Conservation (phyloP, 2,797 vertebrate species). For the Agapornis canus region DNA sequence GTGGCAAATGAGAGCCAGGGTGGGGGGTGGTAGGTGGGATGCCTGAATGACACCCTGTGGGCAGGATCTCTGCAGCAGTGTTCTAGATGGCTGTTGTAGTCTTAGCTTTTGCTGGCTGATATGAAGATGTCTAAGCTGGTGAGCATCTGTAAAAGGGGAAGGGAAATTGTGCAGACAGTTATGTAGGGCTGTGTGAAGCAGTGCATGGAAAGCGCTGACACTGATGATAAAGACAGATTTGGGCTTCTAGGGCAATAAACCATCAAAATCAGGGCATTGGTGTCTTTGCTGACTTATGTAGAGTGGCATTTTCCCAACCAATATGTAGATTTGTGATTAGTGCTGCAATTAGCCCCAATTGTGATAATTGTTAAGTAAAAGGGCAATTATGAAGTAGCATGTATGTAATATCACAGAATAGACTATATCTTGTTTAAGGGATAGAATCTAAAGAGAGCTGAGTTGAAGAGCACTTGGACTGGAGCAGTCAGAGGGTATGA, state of each 20-base stretch:
- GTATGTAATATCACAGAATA: neutral
- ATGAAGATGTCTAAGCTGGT: neutral
- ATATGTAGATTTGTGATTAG: neutral
- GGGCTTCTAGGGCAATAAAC: conserved; percentile 43
- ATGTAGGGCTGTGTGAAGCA: neutral
- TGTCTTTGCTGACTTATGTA: neutral
- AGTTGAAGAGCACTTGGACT: neutral
- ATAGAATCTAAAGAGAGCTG: neutral
- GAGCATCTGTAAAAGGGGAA: neutral
- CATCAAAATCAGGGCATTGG: neutral
- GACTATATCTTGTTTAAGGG: neutral
- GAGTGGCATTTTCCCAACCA: neutral
- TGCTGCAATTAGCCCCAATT: neutral
- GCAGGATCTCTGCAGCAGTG: neutral
- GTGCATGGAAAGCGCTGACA: conserved; percentile 32
- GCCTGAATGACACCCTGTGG: neutral
- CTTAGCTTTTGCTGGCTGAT: neutral
- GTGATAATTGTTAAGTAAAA: neutral
- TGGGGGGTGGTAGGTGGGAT: neutral
- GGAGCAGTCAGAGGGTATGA: neutral
- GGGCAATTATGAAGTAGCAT: neutral
- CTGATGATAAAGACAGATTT: conserved; percentile 47
- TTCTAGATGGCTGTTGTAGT: neutral
- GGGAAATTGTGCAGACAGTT: conserved; percentile 1
- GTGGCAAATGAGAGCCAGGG: neutral